Percentiles rank a stretch among this genome's conserved stretches.
phyloP scores from a whole-genome alignment of 2,113 vertebrate species.

The Pygoscelis antarcticus region DNA sequence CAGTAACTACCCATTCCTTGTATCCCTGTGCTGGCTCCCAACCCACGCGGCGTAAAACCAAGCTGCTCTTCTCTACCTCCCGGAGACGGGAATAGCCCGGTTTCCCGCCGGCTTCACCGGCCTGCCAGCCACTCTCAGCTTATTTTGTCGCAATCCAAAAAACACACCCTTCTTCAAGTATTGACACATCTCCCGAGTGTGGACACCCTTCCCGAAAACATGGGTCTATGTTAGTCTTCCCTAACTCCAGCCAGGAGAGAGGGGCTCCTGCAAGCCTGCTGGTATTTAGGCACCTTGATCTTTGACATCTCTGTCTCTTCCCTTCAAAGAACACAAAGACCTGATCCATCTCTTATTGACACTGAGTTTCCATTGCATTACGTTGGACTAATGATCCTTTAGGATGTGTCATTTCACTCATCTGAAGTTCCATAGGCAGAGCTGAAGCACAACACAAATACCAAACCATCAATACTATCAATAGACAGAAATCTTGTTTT shows the following conservation, averaged over 20 bases:
- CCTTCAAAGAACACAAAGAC: background rate
- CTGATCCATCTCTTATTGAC: background rate
- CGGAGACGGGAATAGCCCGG: conserved; percentile 5
- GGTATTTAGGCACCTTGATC: background rate
- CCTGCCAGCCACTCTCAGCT: conserved; percentile 26
- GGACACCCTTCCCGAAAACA: conserved; percentile 35
- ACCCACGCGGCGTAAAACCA: background rate
- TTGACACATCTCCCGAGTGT: conserved; percentile 7
- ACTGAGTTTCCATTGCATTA: background rate
- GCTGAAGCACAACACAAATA: background rate
- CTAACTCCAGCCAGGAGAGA: background rate
- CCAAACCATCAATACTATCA: background rate
- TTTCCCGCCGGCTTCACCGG: background rate
- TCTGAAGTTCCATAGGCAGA: background rate
- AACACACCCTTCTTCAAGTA: conserved; percentile 33
- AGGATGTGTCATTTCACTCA: background rate
- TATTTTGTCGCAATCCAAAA: conserved; percentile 41
- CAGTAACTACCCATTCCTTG: background rate
- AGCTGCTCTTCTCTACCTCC: background rate
- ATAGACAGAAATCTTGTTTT: background rate
- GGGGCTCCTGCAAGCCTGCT: background rate
- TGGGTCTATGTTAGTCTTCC: background rate
- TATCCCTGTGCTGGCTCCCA: background rate
- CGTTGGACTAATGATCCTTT: background rate
- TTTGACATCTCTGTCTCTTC: background rate